phyloP scores from a whole-genome alignment of 1,140 invertebrate genomes.

The Pseudomyrmex dendroicus region DNA sequence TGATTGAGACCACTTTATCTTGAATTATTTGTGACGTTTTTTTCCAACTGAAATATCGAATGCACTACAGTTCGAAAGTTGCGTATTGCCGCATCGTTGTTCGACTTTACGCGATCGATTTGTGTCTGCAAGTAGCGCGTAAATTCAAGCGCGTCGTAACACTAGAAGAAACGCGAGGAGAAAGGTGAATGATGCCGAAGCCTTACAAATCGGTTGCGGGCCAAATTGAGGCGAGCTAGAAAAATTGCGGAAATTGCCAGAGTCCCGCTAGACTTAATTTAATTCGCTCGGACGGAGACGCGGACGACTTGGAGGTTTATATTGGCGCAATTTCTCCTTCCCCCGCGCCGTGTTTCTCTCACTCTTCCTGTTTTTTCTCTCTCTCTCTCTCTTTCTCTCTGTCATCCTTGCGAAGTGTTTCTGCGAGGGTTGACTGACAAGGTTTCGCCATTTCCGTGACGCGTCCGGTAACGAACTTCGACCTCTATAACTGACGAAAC shows the following conservation, averaged over 20 bases:
- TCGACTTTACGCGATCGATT: not conserved
- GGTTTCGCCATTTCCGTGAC: conserved; percentile 75
- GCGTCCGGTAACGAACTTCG: conserved; percentile 74
- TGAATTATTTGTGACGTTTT: not conserved
- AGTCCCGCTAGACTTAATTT: conserved; percentile 79
- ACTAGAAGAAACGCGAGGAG: conserved; percentile 16
- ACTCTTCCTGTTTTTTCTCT: not conserved
- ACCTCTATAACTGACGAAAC: conserved; percentile 72
- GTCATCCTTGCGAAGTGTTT: conserved; percentile 59
- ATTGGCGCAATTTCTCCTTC: conserved; percentile 62
- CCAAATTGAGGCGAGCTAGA: conserved; percentile 71
- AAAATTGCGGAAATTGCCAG: conserved; percentile 80
- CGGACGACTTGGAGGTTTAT: conserved; percentile 71
- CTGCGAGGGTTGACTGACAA: conserved; percentile 72
- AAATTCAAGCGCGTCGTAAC: conserved; percentile 10
- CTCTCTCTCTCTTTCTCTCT: not conserved
- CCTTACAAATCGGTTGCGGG: conserved; percentile 49
- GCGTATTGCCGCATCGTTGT: too few species aligned
- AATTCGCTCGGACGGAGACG: conserved; percentile 75
- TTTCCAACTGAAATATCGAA: not conserved
- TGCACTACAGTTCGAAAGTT: too few species aligned
- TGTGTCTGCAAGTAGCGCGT: not conserved
- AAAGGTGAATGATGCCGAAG: conserved; percentile 49
- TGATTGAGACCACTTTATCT: too few species aligned
- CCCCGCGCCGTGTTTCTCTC: not conserved